Evolutionary conservation across 2,113 vertebrate species (phyloP), one percentile per base, ranked within the genome.

Genomic region (Mus pahari): DNA sequence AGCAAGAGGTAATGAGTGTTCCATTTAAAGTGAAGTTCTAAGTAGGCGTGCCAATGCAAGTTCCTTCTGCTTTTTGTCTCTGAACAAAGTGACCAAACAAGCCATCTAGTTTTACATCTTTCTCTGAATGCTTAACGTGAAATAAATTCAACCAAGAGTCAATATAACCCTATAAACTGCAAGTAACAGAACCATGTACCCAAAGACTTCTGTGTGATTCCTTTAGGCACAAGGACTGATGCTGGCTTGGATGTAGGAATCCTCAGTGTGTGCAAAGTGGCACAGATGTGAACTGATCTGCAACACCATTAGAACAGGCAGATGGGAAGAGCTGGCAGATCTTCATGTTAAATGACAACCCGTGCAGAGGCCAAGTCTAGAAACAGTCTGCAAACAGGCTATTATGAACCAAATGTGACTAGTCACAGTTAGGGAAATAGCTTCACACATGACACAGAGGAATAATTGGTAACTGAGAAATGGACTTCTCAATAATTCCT

Each of bases 341-440:
- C 50, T 20, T 73, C 22, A 71, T 8, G 31, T 17, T 26, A 92
- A 94, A 79, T 31, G 22, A n/a, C 26, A 83, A 7, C 33, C 16
- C 94, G 39, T 22, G 89, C 13, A 84, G 68, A 64, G 50, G 24
- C 45, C 66, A 96, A 36, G 5, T 88, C 82, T 75, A 75, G 58
- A 14, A 62, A 96, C 22, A 70, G 66, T 68, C 26, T 12, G 87
- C 17, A 64, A 87, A 96, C 36, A 96, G 42, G 39, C 82, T 62
- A 66, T 81, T 91, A 45, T 77, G 66, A 24, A 60, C 10, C 70
- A 86, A 87, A 88, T 90, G 50, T 71, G 70, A 82, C 89, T 22
- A 58, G 39, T 58, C 58, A 83, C 74, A 71, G 39, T 92, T 71
- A 82, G 58, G 53, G 53, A 96, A 95, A 82, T 19, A 89, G 84